Conservation (phyloP, 2,797 vertebrate genomes). For the Hylomyscus alleni region DNA sequence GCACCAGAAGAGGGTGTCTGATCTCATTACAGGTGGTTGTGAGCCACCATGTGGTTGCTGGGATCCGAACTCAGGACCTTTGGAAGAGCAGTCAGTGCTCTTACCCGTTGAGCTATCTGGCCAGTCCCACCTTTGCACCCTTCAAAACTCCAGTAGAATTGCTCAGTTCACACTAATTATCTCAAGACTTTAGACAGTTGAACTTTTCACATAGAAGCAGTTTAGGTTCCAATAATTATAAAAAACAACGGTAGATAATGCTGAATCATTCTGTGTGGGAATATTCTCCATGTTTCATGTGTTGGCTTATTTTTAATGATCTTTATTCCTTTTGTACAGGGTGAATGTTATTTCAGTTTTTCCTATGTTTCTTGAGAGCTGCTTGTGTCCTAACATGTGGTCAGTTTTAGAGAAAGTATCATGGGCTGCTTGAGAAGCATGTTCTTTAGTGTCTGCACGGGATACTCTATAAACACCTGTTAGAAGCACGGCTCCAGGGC, state of each 20-base stretch:
- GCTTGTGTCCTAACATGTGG: background rate
- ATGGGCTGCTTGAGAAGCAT: background rate
- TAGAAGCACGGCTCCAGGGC: background rate
- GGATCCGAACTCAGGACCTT: too few relatives aligned
- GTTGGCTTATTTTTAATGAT: background rate
- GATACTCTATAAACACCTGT: background rate
- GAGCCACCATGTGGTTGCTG: too few relatives aligned
- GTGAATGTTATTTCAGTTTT: background rate
- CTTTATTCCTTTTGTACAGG: background rate
- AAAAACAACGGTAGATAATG: background rate
- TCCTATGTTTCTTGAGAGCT: background rate
- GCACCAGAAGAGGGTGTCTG: too few relatives aligned
- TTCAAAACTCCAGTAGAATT: background rate
- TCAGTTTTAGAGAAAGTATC: background rate
- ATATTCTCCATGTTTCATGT: too few relatives aligned
- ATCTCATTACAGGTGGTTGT: too few relatives aligned
- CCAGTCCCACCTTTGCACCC: background rate
- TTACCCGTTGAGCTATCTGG: too few relatives aligned
- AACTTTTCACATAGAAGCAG: background rate
- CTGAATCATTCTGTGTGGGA: too few relatives aligned
- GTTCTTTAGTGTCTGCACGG: background rate
- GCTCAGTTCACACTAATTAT: background rate
- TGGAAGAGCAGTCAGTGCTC: too few relatives aligned
- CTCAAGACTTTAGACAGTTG: constrained; percentile 23
- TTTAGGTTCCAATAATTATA: background rate